phyloP scores from a whole-genome alignment of 37 sponge, comb jelly and placozoan species.

The Halichondria panicea region DNA sequence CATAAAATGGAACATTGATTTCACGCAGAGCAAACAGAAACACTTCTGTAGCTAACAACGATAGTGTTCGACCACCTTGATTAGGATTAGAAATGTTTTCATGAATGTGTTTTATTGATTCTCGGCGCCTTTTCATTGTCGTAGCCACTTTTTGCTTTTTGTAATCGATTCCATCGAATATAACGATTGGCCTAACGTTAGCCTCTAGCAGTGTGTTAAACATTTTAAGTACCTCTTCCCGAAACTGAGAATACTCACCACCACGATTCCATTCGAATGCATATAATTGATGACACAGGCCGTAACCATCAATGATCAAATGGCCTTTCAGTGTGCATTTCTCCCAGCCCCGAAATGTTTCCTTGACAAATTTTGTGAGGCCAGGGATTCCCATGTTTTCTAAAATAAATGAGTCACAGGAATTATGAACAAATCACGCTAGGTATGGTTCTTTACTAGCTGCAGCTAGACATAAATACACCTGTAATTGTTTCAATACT shows the following conservation, averaged over 20 bases:
- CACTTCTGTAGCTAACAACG: constrained; percentile 16
- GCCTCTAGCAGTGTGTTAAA: constrained; percentile 26
- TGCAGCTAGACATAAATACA: too few species aligned
- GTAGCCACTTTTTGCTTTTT: constrained; percentile 49
- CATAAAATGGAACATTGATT: constrained; percentile 21
- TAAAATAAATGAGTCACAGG: too few species aligned
- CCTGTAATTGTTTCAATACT: too few species aligned
- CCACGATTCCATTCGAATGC: constrained; percentile 46
- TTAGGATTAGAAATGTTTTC: background rate
- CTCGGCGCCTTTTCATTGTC: constrained; percentile 2
- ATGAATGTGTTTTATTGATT: background rate
- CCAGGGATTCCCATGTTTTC: constrained; percentile 78
- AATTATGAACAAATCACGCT: too few species aligned
- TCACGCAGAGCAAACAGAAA: constrained; percentile 38
- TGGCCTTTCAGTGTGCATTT: constrained; percentile 8
- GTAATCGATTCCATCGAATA: constrained; percentile 76
- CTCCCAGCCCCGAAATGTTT: constrained; percentile 24
- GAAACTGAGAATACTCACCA: constrained; percentile 68
- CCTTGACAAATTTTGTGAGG: constrained; percentile 49
- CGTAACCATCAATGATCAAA: constrained; percentile 65
- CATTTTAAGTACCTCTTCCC: constrained; percentile 9
- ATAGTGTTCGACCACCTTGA: background rate
- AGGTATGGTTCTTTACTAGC: too few species aligned
- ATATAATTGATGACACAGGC: constrained; percentile 45
- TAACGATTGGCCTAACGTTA: constrained; percentile 48